phyloP scores from a whole-genome alignment of 2,797 vertebrate genomes.

The Coregonus suidteri region DNA sequence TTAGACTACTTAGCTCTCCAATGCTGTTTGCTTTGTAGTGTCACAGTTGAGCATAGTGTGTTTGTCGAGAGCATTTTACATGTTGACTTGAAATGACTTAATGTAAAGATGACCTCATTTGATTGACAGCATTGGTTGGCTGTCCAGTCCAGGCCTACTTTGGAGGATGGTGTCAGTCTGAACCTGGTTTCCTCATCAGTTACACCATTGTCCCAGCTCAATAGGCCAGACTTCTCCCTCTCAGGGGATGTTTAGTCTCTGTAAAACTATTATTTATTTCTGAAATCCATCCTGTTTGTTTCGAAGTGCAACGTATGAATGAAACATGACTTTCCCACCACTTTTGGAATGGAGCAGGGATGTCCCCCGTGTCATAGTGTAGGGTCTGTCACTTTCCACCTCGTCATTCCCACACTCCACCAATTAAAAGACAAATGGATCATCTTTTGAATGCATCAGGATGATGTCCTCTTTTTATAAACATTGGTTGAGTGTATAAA shows the following conservation, averaged over 20 bases:
- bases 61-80: not conserved
- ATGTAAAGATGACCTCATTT: conserved; percentile 1
- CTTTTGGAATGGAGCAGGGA: conserved; percentile 26
- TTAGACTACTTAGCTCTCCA: not conserved
- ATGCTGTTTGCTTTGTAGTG: not conserved
- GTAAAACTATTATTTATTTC: conserved; percentile 24
- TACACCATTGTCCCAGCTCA: conserved; percentile 21
- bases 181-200: conserved; percentile 14
- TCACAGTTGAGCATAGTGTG: not conserved
- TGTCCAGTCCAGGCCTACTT: not conserved
- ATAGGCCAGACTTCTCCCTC: conserved; percentile 40
- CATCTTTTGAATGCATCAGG: not conserved
- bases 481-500: not conserved
- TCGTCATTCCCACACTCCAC: not conserved
- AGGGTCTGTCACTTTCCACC: not conserved
- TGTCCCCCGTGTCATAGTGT: conserved; percentile 18
- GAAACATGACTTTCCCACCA: conserved; percentile 36
- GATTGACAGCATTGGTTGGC: conserved; percentile 14
- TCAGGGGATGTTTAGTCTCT: conserved; percentile 52
- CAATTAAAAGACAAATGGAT: not conserved
- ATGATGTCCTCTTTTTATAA: not conserved
- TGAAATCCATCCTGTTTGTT: conserved; percentile 49
- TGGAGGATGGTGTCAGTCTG: not conserved
- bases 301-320: conserved; percentile 15
- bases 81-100: not conserved